Base-by-base conservation (phyloP, 2,888 invertebrate genomes). In the Rhagonycha lutea region DNA sequence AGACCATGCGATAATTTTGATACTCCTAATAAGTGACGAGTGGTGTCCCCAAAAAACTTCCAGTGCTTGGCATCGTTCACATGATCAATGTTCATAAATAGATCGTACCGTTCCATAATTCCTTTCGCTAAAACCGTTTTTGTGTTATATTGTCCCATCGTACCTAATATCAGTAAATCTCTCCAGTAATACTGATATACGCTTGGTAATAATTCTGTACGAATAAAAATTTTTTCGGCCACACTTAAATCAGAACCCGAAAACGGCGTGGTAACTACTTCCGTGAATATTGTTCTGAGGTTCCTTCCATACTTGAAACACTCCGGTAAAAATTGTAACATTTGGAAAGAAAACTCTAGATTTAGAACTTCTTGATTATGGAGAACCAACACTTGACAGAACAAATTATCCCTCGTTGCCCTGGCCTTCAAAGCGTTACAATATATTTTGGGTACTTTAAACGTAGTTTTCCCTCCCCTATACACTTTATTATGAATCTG, bases 21-120 rank as follows among this genome's bases (percentile, higher is more conserved):
- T 70, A 99, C 98, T 0, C 99, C 98, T 88, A 96, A 98, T 78
- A 99, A 90, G 88, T 99, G 99, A n/a, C 99, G 98, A 14, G 98
- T 95, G 69, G 99, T 90, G 11, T 97, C 96, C 8, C 96, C 95
- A 29, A 99, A 93, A 0, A 98, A 98, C 87, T 95, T 96, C 62
- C 96, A 94, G 87, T 98, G 98, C 86, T 98, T 98, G 88, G 99
- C 99, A 89, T 99, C 99, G 87, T 99, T 99, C 68, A 94, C 92
- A 81, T 98, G 96, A 87, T 97, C 98, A 88, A 97, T 98, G 87
- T 96, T 94, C 88, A 97, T 93, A 73, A 97, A 92, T 1, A 87
- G 82, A 81, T 94, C 94, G 85, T 98, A 98, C 83, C 95, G 93
- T 83, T 93, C 92, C 0, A 96, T 96, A 84, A 97, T 97, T 61